Evolutionary conservation across 2,888 invertebrate species (phyloP).

Genomic region (Punctoribates punctum): DNA sequence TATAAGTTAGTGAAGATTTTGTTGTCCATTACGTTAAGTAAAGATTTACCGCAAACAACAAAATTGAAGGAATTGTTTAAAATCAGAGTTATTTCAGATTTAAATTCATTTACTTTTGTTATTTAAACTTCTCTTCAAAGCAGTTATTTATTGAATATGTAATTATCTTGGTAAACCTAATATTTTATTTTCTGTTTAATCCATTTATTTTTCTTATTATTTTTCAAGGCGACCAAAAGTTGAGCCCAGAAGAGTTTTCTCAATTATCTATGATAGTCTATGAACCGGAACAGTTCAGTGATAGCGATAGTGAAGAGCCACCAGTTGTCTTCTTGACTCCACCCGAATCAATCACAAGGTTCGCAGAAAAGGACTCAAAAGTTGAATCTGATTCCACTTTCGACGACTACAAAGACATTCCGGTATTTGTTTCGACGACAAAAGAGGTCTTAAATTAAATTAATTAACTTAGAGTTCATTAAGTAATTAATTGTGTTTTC

Average conservation of each 20-base stretch:
- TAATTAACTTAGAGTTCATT: not conserved
- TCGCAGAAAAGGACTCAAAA: not conserved
- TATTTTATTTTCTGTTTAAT: not conserved
- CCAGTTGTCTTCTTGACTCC: conserved; percentile 21
- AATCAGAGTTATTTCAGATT: no score
- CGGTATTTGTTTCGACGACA: not conserved
- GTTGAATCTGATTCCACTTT: not conserved
- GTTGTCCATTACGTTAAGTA: no score
- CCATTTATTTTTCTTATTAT: not conserved
- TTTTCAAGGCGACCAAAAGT: conserved; percentile 1
- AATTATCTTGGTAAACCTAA: no score
- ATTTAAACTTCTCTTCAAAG: no score
- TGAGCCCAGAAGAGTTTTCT: conserved; percentile 23
- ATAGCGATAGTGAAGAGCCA: conserved; percentile 19
- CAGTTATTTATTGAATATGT: no score
- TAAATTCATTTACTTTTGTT: no score
- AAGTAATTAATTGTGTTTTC: not conserved
- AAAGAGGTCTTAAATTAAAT: conserved; percentile 1
- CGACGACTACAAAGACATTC: conserved; percentile 18
- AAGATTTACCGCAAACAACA: no score
- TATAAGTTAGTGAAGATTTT: no score
- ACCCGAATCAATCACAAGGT: not conserved
- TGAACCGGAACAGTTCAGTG: conserved; percentile 30
- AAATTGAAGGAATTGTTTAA: no score
- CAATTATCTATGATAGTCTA: not conserved